phyloP scores from a whole-genome alignment of 2,888 invertebrate species.

The Tyria jacobaeae region DNA sequence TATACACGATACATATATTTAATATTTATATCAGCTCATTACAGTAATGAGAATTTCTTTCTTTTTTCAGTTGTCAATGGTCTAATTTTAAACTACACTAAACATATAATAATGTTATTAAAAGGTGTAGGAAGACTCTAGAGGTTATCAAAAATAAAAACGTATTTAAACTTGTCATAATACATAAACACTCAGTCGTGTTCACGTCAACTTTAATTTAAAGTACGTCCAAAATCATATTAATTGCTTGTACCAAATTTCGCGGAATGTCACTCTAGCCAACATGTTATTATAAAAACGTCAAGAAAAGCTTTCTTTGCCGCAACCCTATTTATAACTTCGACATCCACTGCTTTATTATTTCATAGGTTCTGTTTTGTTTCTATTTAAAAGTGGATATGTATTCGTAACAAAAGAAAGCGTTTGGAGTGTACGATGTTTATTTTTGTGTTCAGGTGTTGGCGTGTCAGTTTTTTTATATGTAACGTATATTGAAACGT shows the following conservation, averaged over 20 bases:
- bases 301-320: slow-evolving; percentile 40
- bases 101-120: slow-evolving; percentile 6
- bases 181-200: slow-evolving; percentile 44
- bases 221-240: slow-evolving; percentile 57
- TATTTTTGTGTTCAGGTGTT: slow-evolving; percentile 44
- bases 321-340: slow-evolving; percentile 50
- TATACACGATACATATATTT: too few species aligned
- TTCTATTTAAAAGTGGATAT: slow-evolving; percentile 17
- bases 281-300: slow-evolving; percentile 62
- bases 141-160: slow-evolving; percentile 41
- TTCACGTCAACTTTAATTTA: slow-evolving; percentile 53
- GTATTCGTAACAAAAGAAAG: slow-evolving; percentile 29
- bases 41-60: too few species aligned
- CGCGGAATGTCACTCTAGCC: slow-evolving; percentile 70
- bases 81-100: neutral
- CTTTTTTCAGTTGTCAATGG: too few species aligned
- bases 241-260: slow-evolving; percentile 77
- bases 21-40: too few species aligned
- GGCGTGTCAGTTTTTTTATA: slow-evolving; percentile 37
- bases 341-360: slow-evolving; percentile 33
- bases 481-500: slow-evolving; percentile 47
- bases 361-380: neutral
- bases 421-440: slow-evolving; percentile 10
- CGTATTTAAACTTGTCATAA: slow-evolving; percentile 54
- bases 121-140: slow-evolving; percentile 15